Evolutionary conservation across 2,113 vertebrate species (phyloP).

Genomic region (Synchiropus splendidus): DNA sequence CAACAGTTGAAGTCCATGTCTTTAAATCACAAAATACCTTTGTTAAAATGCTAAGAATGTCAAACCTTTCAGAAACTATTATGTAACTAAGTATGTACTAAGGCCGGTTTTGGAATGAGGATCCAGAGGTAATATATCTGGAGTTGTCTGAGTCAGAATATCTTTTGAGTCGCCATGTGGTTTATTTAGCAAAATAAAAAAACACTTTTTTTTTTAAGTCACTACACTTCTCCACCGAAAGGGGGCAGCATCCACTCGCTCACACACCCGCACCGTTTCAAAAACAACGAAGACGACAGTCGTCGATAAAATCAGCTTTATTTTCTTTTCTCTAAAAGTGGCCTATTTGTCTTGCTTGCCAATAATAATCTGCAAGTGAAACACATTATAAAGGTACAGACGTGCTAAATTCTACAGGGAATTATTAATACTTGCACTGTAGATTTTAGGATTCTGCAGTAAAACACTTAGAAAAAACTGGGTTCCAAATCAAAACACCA

Average conservation of each 20-base stretch:
- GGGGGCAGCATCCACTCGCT: background rate
- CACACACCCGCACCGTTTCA: background rate
- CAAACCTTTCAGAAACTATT: too few relatives aligned
- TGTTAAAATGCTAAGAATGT: too few relatives aligned
- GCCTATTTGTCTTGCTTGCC: conserved; percentile 37
- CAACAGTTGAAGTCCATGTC: too few relatives aligned
- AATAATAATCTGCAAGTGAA: conserved; percentile 34
- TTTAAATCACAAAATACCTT: too few relatives aligned
- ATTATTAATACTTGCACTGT: conserved; percentile 38
- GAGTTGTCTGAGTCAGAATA: too few relatives aligned
- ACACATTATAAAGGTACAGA: conserved; percentile 42
- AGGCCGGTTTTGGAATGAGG: too few relatives aligned
- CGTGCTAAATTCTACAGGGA: conserved; percentile 50
- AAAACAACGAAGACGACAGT: background rate
- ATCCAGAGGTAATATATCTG: too few relatives aligned
- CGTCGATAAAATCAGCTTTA: conserved; percentile 28
- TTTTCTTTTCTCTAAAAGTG: conserved; percentile 60
- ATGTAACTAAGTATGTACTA: too few relatives aligned
- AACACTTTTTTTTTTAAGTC: too few relatives aligned
- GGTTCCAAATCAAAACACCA: conserved; percentile 50
- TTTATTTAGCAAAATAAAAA: too few relatives aligned
- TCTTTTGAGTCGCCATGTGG: too few relatives aligned
- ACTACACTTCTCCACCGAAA: background rate
- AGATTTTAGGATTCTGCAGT: conserved; percentile 40
- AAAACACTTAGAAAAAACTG: conserved; percentile 12